Conservation (phyloP, 2,888 invertebrate genomes). For the Seira musarum region DNA sequence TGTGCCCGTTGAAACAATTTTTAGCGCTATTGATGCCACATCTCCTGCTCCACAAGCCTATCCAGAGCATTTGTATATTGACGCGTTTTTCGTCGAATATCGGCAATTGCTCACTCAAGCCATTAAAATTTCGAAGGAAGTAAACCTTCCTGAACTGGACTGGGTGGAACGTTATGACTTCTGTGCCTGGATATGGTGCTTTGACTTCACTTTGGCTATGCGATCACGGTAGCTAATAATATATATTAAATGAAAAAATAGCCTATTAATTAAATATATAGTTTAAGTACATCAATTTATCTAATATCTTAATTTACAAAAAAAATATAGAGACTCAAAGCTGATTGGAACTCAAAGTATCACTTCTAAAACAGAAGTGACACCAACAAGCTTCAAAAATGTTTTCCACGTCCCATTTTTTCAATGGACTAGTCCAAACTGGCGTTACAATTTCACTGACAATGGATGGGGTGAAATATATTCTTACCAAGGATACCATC, state of each 20-base stretch:
- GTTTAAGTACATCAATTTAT: neutral
- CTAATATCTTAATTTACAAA: neutral
- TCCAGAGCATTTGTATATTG: neutral
- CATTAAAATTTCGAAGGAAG: neutral
- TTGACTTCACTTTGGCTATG: neutral
- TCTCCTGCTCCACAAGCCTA: neutral
- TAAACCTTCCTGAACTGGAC: neutral
- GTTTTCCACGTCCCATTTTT: conserved; percentile 12
- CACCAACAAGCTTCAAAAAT: conserved; percentile 15
- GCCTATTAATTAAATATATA: neutral
- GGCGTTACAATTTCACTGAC: conserved; percentile 75
- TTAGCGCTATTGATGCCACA: no score
- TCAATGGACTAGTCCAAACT: conserved; percentile 24
- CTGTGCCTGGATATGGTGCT: neutral
- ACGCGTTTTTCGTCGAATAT: neutral
- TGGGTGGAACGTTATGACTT: neutral
- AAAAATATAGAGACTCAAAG: neutral
- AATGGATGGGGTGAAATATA: conserved; percentile 78
- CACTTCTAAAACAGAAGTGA: neutral
- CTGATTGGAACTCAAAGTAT: conserved; percentile 4
- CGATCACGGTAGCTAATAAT: neutral
- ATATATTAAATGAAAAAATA: neutral
- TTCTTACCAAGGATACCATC: neutral
- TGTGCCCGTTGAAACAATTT: no score
- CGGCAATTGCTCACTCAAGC: neutral